These are phyloP conservation scores for Sebastes diaconus DNA, from an alignment of 2,797 vertebrate genomes.

Conservation along the genomic window DNA sequence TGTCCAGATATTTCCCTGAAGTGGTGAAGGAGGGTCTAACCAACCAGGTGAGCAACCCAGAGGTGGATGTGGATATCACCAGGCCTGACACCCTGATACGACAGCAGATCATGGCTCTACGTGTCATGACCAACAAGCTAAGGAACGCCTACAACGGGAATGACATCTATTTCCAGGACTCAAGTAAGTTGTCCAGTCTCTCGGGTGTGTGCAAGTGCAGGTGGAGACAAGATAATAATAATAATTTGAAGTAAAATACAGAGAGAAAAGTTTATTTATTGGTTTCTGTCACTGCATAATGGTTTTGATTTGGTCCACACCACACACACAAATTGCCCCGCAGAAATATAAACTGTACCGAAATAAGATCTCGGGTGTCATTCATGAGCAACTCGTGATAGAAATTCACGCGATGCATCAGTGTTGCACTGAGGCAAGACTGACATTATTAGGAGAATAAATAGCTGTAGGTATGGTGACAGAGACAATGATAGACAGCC, in stretches of 20 bases:
- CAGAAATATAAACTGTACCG: constrained; percentile 1
- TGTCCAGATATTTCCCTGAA: constrained; percentile 92
- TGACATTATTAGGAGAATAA: constrained; percentile 59
- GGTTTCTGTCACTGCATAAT: background rate
- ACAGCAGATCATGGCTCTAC: constrained; percentile 97
- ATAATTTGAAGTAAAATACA: background rate
- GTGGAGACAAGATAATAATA: background rate
- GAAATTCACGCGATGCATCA: constrained; percentile 16
- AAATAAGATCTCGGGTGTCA: constrained; percentile 47
- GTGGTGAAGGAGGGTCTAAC: constrained; percentile 97
- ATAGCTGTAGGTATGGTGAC: constrained; percentile 44
- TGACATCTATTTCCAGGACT: constrained; percentile 97
- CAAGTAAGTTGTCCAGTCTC: constrained; percentile 85
- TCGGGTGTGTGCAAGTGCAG: background rate
- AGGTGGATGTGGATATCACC: constrained; percentile 97
- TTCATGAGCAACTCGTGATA: constrained; percentile 36
- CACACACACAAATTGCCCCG: background rate
- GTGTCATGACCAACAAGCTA: constrained; percentile 98
- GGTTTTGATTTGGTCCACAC: background rate
- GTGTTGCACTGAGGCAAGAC: constrained; percentile 21
- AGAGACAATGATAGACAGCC: constrained; percentile 34
- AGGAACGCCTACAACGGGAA: constrained; percentile 97
- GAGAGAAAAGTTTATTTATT: constrained; percentile 4
- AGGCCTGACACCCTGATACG: constrained; percentile 95
- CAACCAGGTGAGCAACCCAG: constrained; percentile 96